Base-by-base conservation (phyloP, 2,113 vertebrate species). In the Raphicerus campestris region DNA sequence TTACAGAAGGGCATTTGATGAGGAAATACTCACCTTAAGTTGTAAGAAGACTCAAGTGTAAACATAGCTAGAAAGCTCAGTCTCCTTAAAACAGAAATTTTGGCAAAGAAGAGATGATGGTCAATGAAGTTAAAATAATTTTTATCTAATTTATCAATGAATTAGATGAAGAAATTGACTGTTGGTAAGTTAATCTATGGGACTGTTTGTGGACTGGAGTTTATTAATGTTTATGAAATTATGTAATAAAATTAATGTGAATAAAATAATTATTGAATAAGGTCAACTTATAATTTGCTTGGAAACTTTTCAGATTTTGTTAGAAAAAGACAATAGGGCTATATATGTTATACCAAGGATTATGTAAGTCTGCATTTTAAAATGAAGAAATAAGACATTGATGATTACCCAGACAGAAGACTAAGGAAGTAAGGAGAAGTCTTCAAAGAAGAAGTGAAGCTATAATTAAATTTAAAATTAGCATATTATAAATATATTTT, bases 221-320 rank as follows among this genome's bases (percentile, higher is more conserved):
- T 89, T 92, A 81, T 60, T 93, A 58, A 82, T 89, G 66, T 93
- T 60, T 7, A 77, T 92, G 39, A 47, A 93, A 4, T 6, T 92
- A 2, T 39, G 2, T n/a, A 88, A 51, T 55, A 19, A 92, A 51
- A 49, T 87, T 55, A 6, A 15, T 75, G 32, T 75, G 53, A 61
- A 53, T 51, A 51, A 75, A 84, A 19, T 88, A n/a, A 32, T 86
- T 30, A 66, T 26, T 47, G 22, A 53, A 26, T 13, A 70, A 1
- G 10, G 13, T 28, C 24, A 87, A 22, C 1, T 73, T 90, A 49
- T 1, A 61, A 45, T n/a, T 78, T 78, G 26, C 5, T 30, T 3
- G 47, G 49, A 4, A 94, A 42, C 15, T 22, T 70, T 2, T 70
- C 10, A 93, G 55, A 15, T 51, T 83, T 94, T 66, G 26, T 47